Conservation (phyloP, 2,888 invertebrate species). For the Drosophila neotestacea region DNA sequence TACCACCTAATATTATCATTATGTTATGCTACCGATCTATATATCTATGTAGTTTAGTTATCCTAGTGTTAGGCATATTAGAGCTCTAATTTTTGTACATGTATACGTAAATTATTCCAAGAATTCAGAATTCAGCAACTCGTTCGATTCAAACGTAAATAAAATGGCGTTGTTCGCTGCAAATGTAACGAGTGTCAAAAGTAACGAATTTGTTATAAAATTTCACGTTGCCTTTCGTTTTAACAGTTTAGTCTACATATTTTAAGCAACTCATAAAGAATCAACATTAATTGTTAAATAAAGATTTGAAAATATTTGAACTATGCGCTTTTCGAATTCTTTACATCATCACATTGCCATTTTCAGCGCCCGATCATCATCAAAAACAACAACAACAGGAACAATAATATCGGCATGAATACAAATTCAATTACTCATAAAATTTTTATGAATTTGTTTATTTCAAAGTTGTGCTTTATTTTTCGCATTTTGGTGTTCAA, state of each 20-base stretch:
- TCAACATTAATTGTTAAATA: constrained; percentile 58
- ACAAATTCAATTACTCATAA: constrained; percentile 73
- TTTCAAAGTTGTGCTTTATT: constrained; percentile 49
- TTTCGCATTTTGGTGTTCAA: constrained; percentile 25
- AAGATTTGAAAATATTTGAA: constrained; percentile 63
- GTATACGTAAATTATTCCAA: constrained; percentile 70
- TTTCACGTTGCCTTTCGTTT: constrained; percentile 62
- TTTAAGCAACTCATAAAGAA: constrained; percentile 38
- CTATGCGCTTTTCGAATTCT: constrained; percentile 57
- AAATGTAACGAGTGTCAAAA: constrained; percentile 34
- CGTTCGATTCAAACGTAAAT: constrained; percentile 19
- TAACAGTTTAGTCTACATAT: constrained; percentile 45
- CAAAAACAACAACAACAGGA: constrained; percentile 11
- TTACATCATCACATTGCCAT: constrained; percentile 54
- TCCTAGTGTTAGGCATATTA: constrained; percentile 60
- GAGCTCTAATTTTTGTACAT: constrained; percentile 32
- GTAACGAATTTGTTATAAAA: constrained; percentile 60
- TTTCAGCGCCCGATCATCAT: constrained; percentile 27
- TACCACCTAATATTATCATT: constrained; percentile 19
- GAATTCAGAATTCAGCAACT: constrained; percentile 37
- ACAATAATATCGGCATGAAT: constrained; percentile 32
- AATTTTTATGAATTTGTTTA: constrained; percentile 77
- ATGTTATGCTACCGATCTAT: constrained; percentile 35
- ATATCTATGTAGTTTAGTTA: constrained; percentile 32
- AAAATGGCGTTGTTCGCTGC: constrained; percentile 5